A percentile compares a stretch with the other conserved stretches of the same genome.
Evolutionary conservation across 2,797 vertebrate species (phyloP).

Genomic region (Epinephelus coioides): DNA sequence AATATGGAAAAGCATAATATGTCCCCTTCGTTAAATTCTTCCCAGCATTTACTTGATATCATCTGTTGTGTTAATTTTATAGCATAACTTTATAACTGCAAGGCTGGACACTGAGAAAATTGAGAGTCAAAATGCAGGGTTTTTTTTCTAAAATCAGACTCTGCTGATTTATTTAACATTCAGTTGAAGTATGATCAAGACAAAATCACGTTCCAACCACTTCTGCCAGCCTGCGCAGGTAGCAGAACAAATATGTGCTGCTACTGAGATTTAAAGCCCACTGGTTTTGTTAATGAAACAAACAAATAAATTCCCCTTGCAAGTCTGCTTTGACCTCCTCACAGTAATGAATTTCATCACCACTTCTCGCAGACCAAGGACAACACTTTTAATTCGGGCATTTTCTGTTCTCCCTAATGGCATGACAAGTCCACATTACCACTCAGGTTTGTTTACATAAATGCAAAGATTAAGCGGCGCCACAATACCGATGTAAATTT

Average conservation of each 20-base stretch:
- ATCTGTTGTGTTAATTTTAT: not conserved
- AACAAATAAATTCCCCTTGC: conserved; percentile 17
- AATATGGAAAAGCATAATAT: too few species aligned
- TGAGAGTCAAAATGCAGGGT: not conserved
- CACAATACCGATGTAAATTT: conserved; percentile 71
- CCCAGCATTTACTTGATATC: not conserved
- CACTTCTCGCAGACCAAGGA: conserved; percentile 47
- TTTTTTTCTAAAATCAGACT: conserved; percentile 13
- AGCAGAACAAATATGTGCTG: conserved; percentile 11
- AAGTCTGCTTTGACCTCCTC: conserved; percentile 53
- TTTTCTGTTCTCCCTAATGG: conserved; percentile 59
- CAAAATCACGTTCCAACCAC: conserved; percentile 1
- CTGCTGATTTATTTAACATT: conserved; percentile 17
- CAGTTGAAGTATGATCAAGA: conserved; percentile 1
- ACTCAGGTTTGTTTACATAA: conserved; percentile 77
- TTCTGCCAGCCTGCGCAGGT: not conserved
- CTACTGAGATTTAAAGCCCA: conserved; percentile 32
- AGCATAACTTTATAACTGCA: not conserved
- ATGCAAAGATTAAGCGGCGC: conserved; percentile 72
- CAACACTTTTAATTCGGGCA: conserved; percentile 60
- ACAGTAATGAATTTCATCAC: conserved; percentile 41
- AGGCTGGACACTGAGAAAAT: not conserved
- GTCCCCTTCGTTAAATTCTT: not conserved
- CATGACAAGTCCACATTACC: conserved; percentile 64
- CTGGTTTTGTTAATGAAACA: conserved; percentile 38